Percentiles rank a stretch among this genome's conserved stretches.
Evolutionary conservation across 2,888 invertebrate genomes (phyloP).

Genomic region (Drosophila emarginata): DNA sequence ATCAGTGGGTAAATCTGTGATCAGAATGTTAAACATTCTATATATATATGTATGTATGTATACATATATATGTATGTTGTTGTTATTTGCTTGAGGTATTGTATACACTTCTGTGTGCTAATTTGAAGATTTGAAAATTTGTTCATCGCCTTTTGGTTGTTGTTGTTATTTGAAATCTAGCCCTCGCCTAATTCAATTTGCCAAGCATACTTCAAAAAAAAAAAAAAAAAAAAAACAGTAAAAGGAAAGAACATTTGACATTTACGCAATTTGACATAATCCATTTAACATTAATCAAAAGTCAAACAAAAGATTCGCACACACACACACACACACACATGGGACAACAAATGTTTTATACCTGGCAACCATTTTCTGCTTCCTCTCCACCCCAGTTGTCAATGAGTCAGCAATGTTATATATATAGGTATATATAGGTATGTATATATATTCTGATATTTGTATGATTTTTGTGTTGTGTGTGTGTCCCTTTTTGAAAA

Average conservation of each 20-base stretch:
- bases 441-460: background rate
- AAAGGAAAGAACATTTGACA: constrained; percentile 45
- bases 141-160: background rate
- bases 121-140: constrained; percentile 27
- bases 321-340: background rate
- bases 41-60: background rate
- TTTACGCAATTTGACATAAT: constrained; percentile 76
- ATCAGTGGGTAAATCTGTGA: constrained; percentile 22
- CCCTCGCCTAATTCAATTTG: constrained; percentile 45
- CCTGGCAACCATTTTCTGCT: constrained; percentile 4
- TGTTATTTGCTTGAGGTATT: background rate
- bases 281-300: constrained; percentile 71
- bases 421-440: background rate
- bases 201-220: constrained; percentile 32
- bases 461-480: background rate
- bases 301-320: constrained; percentile 19
- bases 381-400: background rate
- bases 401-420: background rate
- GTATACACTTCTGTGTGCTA: constrained; percentile 20
- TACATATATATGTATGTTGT: too few relatives aligned
- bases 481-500: background rate
- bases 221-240: background rate
- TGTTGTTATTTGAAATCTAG: background rate
- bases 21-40: constrained; percentile 18
- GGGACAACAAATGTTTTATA: background rate